These are phyloP conservation scores for Meteorus colon DNA, from an alignment of 2,888 invertebrate species.

Conservation along the genomic window DNA sequence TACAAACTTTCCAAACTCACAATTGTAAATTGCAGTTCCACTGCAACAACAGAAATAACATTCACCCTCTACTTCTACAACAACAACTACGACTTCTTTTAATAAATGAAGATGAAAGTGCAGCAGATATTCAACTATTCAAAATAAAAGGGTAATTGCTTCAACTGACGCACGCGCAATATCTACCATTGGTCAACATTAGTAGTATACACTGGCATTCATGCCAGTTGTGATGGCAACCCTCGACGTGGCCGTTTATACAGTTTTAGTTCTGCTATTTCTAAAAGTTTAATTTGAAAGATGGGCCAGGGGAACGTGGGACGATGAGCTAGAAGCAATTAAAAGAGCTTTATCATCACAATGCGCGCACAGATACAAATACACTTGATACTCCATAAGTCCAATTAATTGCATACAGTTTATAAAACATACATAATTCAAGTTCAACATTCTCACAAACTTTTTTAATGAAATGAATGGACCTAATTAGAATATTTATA, in stretches of 20 bases:
- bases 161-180: constrained; percentile 28
- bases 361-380: neutral
- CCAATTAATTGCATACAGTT: neutral
- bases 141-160: constrained; percentile 23
- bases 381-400: constrained; percentile 3
- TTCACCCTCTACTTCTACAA: neutral
- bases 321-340: neutral
- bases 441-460: neutral
- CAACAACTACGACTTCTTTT: neutral
- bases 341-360: constrained; percentile 12
- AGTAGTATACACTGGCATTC: constrained; percentile 28
- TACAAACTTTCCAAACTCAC: no score
- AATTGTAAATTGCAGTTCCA: no score
- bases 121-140: neutral
- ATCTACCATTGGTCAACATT: constrained; percentile 39
- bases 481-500: neutral
- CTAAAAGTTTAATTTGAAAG: neutral
- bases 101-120: neutral
- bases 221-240: constrained; percentile 63
- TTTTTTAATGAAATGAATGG: neutral
- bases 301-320: neutral
- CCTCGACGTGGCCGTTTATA: constrained; percentile 46
- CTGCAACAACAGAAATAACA: neutral
- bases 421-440: constrained; percentile 2
- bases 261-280: constrained; percentile 32